Base-by-base conservation (phyloP, 2,888 invertebrate genomes). In the Meteorus cinctellus region DNA sequence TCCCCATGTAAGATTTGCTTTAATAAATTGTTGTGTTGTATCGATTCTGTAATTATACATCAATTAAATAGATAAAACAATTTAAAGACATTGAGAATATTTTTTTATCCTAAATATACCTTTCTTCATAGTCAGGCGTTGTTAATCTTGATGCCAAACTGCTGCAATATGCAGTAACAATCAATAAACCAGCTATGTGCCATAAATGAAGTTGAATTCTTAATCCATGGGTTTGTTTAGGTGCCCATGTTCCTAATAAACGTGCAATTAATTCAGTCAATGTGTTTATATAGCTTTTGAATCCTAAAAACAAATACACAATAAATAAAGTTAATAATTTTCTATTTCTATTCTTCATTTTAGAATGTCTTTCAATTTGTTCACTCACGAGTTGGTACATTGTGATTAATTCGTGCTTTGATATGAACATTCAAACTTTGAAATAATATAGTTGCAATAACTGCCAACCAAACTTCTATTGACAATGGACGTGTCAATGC, bases 81-180 rank as follows among this genome's bases (percentile, higher is more conserved):
- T 24, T 16, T 8, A 75, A 63, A 51, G 60, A 34, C 36, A 31
- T 34, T 67, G 36, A n/a, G n/a, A n/a, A n/a, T n/a, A n/a, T n/a
- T n/a, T n/a, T n/a, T n/a, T n/a, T n/a, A n/a, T n/a, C n/a, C 24
- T 27, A 27, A 74, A 45, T 51, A 10, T 36, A 87, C 88, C 88
- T 87, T 8, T 69, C 12, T 62, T 88, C 88, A 69, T 85, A 88
- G 51, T 85, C 84, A 0, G 81, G 80, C 71, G 82, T 84, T 2
- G 89, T 80, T 36, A 89, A 80, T 51, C 84, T 80, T 0, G 88
- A 85, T 1, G 89, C 87, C 1, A 89, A 83, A 67, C 88, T 88
- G 60, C 88, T 85, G 72, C 81, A 83, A 31, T 88, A 89, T 1
- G 86, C 85, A 1, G 86, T 82, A 8, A 88, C 86, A 4, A 89